Conservation (phyloP, 2,113 vertebrate species). For the Rousettus leschenaultii region DNA sequence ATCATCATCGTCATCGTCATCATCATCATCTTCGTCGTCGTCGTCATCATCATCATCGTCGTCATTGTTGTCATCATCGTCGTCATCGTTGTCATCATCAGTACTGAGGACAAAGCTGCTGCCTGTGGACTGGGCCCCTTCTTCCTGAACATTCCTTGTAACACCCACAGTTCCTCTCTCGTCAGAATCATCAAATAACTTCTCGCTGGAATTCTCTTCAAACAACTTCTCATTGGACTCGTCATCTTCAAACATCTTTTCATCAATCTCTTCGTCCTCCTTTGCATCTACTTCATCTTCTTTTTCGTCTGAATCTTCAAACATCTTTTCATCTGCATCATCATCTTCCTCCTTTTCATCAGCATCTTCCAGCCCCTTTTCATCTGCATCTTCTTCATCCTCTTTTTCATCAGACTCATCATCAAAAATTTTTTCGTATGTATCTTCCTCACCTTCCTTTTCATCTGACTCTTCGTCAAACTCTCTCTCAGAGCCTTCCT, state of each 20-base stretch:
- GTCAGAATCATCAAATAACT: slow-evolving; percentile 46
- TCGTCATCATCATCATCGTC: slow-evolving; percentile 46
- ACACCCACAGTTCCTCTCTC: slow-evolving; percentile 8
- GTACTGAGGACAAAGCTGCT: slow-evolving; percentile 93
- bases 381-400: background rate
- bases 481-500: slow-evolving; percentile 53
- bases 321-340: slow-evolving; percentile 40
- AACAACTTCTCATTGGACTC: slow-evolving; percentile 45
- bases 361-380: background rate
- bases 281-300: slow-evolving; percentile 32
- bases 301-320: slow-evolving; percentile 43
- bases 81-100: slow-evolving; percentile 85
- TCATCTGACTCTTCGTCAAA: slow-evolving; percentile 45
- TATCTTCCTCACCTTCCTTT: slow-evolving; percentile 51
- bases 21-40: no score
- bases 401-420: slow-evolving; percentile 57
- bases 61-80: slow-evolving; percentile 62
- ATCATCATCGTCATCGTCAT: background rate
- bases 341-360: slow-evolving; percentile 14
- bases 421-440: slow-evolving; percentile 48
- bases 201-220: slow-evolving; percentile 39
- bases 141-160: slow-evolving; percentile 10
- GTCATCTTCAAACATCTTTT: slow-evolving; percentile 40
- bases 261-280: slow-evolving; percentile 26
- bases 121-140: slow-evolving; percentile 86